These are phyloP conservation scores for Drosophila quasianomalipes DNA, from an alignment of 2,888 invertebrate species.

Conservation along the genomic window DNA sequence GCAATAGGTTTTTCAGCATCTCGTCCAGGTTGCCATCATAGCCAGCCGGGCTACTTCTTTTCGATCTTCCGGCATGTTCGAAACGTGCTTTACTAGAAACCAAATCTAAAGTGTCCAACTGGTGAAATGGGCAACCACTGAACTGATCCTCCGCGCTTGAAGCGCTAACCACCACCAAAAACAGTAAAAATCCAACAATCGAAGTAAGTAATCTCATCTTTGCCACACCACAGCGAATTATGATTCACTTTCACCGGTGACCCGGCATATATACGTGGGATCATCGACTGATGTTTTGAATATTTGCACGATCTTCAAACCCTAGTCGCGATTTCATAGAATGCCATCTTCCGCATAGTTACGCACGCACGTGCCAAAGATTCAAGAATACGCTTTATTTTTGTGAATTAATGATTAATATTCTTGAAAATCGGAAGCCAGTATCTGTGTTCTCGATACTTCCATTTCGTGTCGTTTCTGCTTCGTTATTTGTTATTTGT, in stretches of 20 bases:
- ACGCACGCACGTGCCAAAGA: slow-evolving; percentile 44
- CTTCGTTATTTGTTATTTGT: not conserved
- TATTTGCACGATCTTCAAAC: slow-evolving; percentile 52
- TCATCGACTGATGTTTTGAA: slow-evolving; percentile 16
- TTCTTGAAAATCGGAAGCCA: not conserved
- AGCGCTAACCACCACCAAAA: slow-evolving; percentile 21
- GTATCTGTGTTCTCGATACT: slow-evolving; percentile 2
- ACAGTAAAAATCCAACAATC: slow-evolving; percentile 17
- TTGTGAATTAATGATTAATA: slow-evolving; percentile 10
- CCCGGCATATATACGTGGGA: slow-evolving; percentile 56
- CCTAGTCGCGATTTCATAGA: slow-evolving; percentile 31
- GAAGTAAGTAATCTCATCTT: slow-evolving; percentile 47
- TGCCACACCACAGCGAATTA: slow-evolving; percentile 27
- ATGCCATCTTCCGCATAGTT: slow-evolving; percentile 49
- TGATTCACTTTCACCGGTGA: slow-evolving; percentile 36
- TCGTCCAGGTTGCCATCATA: slow-evolving; percentile 51
- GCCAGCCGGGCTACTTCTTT: slow-evolving; percentile 28
- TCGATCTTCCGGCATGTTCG: slow-evolving; percentile 11
- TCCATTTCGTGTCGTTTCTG: slow-evolving; percentile 15
- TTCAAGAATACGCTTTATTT: slow-evolving; percentile 35
- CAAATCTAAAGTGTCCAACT: slow-evolving; percentile 6
- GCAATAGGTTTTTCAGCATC: slow-evolving; percentile 49
- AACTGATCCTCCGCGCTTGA: slow-evolving; percentile 12
- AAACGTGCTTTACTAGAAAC: not conserved
- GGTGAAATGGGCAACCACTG: slow-evolving; percentile 48